Percentiles rank a stretch among this genome's conserved stretches.
Evolutionary conservation across 1,140 invertebrate genomes (phyloP).

Genomic region (Macrobrachium rosenbergii): DNA sequence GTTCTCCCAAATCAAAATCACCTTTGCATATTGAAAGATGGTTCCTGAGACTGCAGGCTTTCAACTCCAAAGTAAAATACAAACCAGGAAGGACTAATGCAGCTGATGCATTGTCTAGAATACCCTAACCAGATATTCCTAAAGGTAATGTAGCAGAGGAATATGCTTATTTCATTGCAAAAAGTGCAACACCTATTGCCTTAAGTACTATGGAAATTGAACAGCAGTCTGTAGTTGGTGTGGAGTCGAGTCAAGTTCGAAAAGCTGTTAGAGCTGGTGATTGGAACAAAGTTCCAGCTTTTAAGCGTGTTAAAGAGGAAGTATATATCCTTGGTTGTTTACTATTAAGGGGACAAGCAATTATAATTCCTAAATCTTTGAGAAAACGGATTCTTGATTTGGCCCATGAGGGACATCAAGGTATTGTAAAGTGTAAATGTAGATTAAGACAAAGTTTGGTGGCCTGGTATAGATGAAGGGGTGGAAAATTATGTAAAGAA

Average conservation of each 20-base stretch:
- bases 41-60: too few species aligned
- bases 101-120: too few species aligned
- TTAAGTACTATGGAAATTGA: neutral
- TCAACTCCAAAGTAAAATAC: too few species aligned
- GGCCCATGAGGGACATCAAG: conserved; percentile 21
- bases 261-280: neutral
- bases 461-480: neutral
- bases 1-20: too few species aligned
- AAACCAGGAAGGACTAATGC: too few species aligned
- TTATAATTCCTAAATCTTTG: neutral
- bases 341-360: neutral
- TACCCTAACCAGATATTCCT: too few species aligned
- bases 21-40: too few species aligned
- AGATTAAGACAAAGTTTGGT: conserved; percentile 16
- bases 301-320: conserved; percentile 9
- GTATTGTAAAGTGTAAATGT: conserved; percentile 11
- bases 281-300: neutral
- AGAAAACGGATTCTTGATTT: conserved; percentile 13
- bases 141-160: too few species aligned
- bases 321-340: neutral
- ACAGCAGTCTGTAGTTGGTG: neutral
- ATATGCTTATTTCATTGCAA: neutral
- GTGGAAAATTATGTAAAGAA: conserved; percentile 9
- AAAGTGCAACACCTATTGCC: neutral
- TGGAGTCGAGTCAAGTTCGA: neutral